Base-by-base conservation (phyloP, 2,888 invertebrate genomes). In the Diarsia rubi region DNA sequence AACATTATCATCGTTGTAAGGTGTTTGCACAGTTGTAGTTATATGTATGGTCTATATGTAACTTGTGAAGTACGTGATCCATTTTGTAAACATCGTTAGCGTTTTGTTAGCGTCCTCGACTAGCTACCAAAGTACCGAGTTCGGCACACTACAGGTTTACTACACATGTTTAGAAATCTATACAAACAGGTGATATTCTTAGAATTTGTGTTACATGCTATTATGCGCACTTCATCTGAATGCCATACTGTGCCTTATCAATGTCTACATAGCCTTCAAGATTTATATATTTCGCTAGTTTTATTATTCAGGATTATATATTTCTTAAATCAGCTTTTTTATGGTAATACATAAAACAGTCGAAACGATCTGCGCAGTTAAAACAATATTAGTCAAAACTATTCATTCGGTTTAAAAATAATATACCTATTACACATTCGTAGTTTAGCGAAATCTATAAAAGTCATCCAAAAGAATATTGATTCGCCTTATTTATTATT, bases 71-170 rank as follows among this genome's bases (percentile, higher is more conserved):
- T 90, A 93, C 94, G 94, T 94, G 94, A 94, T 93, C 92, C 91
- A 93, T 94, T 90, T 91, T 88, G 94, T 94, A 95, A 95, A 95
- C 94, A 94, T 93, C 88, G 92, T 93, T 93, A 92, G 90, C 82
- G 89, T 89, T 90, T 91, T 83, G 90, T 93, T 92, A 91, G 89
- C 91, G 88, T 89, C 90, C 83, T 86, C 85, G 82, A 69, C 67
- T 60, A 45, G 72, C 64, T 63, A 69, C 70, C 54, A 37, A 49
- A 42, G 63, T 67, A 73, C 69, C 47, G n/a, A 44, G 65, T 59
- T 62, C 73, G 70, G 63, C 64, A 67, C 37, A 47, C 49, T 68
- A 71, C 79, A 81, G 79, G 76, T 82, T 80, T 75, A 82, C 78
- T 79, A 70, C 64, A 78, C 57, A 81, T 79, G 76, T 83, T 85